Base-by-base conservation (phyloP, 2,113 vertebrate species). In the Pseudolaguvia tuberculata region DNA sequence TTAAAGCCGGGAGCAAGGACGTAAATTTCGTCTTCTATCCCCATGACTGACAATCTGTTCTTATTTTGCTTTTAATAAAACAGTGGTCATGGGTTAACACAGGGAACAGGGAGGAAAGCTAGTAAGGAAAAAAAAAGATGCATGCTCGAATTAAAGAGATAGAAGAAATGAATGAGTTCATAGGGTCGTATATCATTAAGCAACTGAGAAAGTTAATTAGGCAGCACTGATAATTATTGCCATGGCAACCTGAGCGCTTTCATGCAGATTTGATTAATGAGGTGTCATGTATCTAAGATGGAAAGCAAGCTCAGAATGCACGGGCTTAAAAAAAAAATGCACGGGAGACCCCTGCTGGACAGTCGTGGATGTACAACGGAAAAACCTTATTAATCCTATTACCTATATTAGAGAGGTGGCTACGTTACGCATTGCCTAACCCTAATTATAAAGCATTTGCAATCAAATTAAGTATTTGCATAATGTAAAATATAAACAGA, bases 131-230 rank as follows among this genome's bases (percentile, higher is more conserved):
- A 81, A 85, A 88, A 86, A 81, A 87, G 79, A 83, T 81, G 5
- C 63, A 80, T 83, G 85, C 81, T 87, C 80, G 84, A 87, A 88
- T 88, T 87, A 87, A 82, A 88, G 76, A 81, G 68, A 70, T 58
- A 62, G 59, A 84, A 84, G 80, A 85, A 87, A 82, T 21, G 75
- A 86, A 76, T 75, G 87, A 88, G 88, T 90, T 91, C 90, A 91
- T 81, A 88, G 88, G 89, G 89, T 91, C 88, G 87, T 90, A 91
- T 91, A 90, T 91, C 89, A 91, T 91, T 91, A 91, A 90, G 89
- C 89, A 91, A 91, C 91, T 90, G 88, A 91, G 89, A 90, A 91
- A 90, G 89, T 90, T 91, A 91, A 91, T 91, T 91, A 91, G 88
- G 87, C 88, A 89, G 89, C 88, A 87, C 88, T 87, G 87, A 91